A percentile compares a stretch with the other conserved stretches of the same genome.
phyloP scores from a whole-genome alignment of 2,113 vertebrate species.

The Leucosticte australis region DNA sequence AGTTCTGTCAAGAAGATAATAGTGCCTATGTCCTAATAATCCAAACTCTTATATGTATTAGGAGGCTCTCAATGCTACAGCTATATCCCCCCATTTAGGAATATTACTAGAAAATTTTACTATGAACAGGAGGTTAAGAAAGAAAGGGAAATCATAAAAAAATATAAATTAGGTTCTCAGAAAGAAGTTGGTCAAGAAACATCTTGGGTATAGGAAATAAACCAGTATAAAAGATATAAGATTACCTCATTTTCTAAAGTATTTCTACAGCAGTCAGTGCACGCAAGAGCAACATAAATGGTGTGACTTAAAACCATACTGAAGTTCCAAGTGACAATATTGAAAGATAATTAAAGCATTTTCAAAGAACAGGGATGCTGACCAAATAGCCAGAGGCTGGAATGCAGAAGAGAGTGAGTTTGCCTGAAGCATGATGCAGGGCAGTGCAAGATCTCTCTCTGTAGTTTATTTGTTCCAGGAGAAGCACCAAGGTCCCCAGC shows the following conservation, averaged over 20 bases:
- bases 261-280: not conserved
- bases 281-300: not conserved
- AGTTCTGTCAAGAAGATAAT: not conserved
- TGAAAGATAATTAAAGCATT: not conserved
- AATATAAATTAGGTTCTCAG: not conserved
- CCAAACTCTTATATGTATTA: not conserved
- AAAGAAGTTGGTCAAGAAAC: not conserved
- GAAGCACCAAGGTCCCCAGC: not conserved
- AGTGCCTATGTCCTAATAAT: not conserved
- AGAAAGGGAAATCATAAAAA: not conserved
- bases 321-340: not conserved
- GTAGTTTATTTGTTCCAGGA: not conserved
- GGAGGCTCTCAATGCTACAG: not conserved
- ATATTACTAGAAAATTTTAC: not conserved
- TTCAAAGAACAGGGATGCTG: not conserved
- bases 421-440: not conserved
- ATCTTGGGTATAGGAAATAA: not conserved
- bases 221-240: not conserved
- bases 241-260: not conserved
- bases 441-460: not conserved
- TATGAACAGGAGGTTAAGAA: not conserved
- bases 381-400: not conserved
- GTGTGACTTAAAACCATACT: not conserved
- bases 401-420: not conserved
- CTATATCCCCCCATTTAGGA: not conserved